These are phyloP conservation scores for Poeciliopsis paucimaculata DNA, from an alignment of 2,797 vertebrate genomes.

Conservation along the genomic window DNA sequence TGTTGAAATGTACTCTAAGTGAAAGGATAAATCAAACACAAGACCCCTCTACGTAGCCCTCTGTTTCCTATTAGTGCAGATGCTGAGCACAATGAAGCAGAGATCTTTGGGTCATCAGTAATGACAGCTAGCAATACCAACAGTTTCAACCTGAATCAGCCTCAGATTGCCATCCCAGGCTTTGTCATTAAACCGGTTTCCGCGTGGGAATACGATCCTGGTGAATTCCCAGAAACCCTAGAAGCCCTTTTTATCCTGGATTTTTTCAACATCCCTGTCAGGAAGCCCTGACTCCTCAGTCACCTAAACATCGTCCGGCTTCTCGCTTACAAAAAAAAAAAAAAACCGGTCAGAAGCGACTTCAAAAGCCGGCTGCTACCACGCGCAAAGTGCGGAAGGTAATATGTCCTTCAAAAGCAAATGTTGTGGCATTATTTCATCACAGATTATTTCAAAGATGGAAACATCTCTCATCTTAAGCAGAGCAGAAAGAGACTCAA, in stretches of 20 bases:
- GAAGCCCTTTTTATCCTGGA: conserved; percentile 51
- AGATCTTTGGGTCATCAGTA: conserved; percentile 47
- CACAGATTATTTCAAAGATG: conserved; percentile 23
- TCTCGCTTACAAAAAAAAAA: conserved; percentile 4
- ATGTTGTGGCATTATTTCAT: conserved; percentile 18
- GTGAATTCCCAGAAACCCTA: conserved; percentile 71
- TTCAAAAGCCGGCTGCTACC: background rate
- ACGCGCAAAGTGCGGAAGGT: background rate
- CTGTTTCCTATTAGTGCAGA: conserved; percentile 37
- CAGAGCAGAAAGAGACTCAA: conserved; percentile 27
- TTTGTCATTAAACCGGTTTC: conserved; percentile 56
- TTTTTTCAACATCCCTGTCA: conserved; percentile 31
- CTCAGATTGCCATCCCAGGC: conserved; percentile 18
- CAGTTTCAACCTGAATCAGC: conserved; percentile 46
- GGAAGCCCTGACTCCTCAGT: conserved; percentile 38
- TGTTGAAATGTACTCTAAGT: conserved; percentile 3
- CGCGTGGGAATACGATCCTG: conserved; percentile 55
- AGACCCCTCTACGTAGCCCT: conserved; percentile 1
- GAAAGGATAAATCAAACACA: background rate
- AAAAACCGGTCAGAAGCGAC: background rate
- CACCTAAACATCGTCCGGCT: conserved; percentile 13
- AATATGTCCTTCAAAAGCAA: background rate
- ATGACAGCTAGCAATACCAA: conserved; percentile 58
- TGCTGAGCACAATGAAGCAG: conserved; percentile 48
- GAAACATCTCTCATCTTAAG: conserved; percentile 20